Evolutionary conservation across 2,113 vertebrate species (phyloP).

Genomic region (Oryzias woworae): DNA sequence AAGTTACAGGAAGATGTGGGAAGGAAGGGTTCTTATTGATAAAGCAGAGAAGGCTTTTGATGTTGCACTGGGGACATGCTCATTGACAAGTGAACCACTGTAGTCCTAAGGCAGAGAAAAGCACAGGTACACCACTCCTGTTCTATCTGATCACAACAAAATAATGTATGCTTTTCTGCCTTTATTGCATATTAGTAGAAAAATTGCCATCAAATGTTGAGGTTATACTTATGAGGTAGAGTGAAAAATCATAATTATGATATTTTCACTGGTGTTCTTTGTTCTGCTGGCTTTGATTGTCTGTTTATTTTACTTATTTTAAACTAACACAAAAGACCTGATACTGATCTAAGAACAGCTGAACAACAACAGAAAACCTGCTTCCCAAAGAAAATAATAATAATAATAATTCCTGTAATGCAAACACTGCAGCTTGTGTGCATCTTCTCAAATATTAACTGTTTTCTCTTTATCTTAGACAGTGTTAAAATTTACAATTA

Average conservation of each 20-base stretch:
- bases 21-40: conserved; percentile 94
- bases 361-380: too few species aligned
- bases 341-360: too few species aligned
- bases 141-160: conserved; percentile 85
- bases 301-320: too few species aligned
- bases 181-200: conserved; percentile 48
- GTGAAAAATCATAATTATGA: too few species aligned
- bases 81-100: conserved; percentile 90
- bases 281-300: too few species aligned
- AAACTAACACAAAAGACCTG: too few species aligned
- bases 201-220: conserved; percentile 25
- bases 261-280: too few species aligned
- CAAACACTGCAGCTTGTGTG: too few species aligned
- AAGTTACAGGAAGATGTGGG: conserved; percentile 98
- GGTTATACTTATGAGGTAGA: conserved; percentile 5
- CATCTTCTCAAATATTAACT: conserved; percentile 2
- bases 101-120: conserved; percentile 83
- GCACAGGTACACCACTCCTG: conserved; percentile 71
- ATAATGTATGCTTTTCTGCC: conserved; percentile 42
- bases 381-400: too few species aligned
- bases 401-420: too few species aligned
- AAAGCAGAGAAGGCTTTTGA: conserved; percentile 94
- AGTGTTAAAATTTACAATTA: conserved; percentile 45
- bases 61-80: conserved; percentile 94
- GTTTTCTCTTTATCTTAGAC: conserved; percentile 27